phyloP scores from a whole-genome alignment of 1,140 invertebrate species.

The Venturia canescens region DNA sequence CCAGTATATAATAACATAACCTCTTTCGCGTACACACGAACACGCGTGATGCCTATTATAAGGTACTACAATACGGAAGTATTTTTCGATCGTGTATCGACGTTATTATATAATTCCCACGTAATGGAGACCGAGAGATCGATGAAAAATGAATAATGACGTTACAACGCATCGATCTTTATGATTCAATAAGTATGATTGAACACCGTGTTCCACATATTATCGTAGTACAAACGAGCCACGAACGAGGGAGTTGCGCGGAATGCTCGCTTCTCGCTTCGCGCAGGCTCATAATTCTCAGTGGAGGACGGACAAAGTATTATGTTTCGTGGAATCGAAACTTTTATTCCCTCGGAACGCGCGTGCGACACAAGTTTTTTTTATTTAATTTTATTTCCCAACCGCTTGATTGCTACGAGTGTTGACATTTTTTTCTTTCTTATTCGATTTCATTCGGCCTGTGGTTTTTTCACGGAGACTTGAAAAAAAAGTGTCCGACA shows the following conservation, averaged over 20 bases:
- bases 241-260: neutral
- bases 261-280: neutral
- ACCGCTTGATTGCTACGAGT: no score
- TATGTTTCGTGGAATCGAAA: no score
- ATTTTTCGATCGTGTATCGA: slow-evolving; percentile 10
- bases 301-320: no score
- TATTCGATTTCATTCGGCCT: no score
- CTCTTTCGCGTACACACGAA: slow-evolving; percentile 35
- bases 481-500: no score
- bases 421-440: no score
- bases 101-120: slow-evolving; percentile 14
- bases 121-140: neutral
- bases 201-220: neutral
- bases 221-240: neutral
- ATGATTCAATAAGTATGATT: slow-evolving; percentile 17
- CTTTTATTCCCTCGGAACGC: no score
- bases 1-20: slow-evolving; percentile 6
- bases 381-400: no score
- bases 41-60: slow-evolving; percentile 43
- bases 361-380: no score
- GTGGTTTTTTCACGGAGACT: no score
- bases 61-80: slow-evolving; percentile 4
- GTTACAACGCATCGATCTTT: neutral
- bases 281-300: no score
- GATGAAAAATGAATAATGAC: neutral